phyloP scores from a whole-genome alignment of 2,888 invertebrate species.

The Lamellibrachia satsuma region DNA sequence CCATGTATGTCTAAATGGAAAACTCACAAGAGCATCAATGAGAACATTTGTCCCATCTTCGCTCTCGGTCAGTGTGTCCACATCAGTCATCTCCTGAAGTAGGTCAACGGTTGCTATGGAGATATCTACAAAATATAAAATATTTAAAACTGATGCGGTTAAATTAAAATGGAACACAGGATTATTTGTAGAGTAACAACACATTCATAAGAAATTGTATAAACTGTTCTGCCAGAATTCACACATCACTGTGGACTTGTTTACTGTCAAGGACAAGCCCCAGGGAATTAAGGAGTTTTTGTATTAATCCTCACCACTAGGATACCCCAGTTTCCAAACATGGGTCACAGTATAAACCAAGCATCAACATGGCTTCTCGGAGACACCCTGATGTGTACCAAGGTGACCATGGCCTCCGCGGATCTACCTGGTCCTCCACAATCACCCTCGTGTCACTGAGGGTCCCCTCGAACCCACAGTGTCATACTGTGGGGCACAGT shows the following conservation, averaged over 20 bases:
- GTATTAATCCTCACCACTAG: neutral
- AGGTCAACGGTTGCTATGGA: slow-evolving; percentile 80
- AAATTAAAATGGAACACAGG: neutral
- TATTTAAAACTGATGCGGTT: neutral
- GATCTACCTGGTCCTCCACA: too few relatives aligned
- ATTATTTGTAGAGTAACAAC: neutral
- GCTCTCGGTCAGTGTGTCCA: slow-evolving; percentile 93
- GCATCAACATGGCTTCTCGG: too few relatives aligned
- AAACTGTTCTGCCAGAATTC: neutral
- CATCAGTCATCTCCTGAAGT: slow-evolving; percentile 90
- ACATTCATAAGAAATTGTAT: neutral
- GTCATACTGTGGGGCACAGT: too few relatives aligned
- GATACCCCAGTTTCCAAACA: neutral
- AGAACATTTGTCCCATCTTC: slow-evolving; percentile 89
- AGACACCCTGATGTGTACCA: too few relatives aligned
- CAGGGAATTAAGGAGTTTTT: neutral
- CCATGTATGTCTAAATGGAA: neutral
- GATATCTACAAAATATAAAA: slow-evolving; percentile 67
- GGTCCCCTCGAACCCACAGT: too few relatives aligned
- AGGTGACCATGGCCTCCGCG: too few relatives aligned
- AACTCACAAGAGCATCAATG: slow-evolving; percentile 78
- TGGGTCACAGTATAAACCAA: neutral
- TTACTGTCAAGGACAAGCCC: neutral
- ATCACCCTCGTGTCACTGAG: too few relatives aligned
- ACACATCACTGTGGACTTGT: neutral